phyloP scores from a whole-genome alignment of 2,113 vertebrate species.

The Athene noctua region DNA sequence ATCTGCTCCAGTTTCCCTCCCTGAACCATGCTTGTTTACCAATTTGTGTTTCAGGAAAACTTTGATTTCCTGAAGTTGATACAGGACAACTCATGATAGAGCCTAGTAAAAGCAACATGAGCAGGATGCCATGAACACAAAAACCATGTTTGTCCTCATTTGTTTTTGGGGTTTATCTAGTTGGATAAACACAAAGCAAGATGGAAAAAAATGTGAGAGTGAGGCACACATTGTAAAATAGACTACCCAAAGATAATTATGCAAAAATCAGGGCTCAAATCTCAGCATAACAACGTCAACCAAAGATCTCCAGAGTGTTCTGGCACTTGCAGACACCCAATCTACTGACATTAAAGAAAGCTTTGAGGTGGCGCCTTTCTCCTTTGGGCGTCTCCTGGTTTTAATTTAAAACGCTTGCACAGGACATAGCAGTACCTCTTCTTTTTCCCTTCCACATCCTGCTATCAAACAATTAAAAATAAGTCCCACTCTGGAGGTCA shows the following conservation, averaged over 20 bases:
- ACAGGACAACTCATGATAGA: not conserved
- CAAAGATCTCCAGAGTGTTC: not conserved
- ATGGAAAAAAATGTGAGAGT: not conserved
- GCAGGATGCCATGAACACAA: not conserved
- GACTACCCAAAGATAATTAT: not conserved
- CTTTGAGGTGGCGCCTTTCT: not conserved
- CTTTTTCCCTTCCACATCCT: not conserved
- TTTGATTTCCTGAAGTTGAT: not conserved
- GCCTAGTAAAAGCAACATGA: accelerated
- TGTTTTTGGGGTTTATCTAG: not conserved
- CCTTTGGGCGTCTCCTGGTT: not conserved
- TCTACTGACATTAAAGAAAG: not conserved
- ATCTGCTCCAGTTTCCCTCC: not conserved
- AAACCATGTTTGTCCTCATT: accelerated
- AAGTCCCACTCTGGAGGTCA: not conserved
- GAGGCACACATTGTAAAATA: not conserved
- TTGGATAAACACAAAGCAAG: not conserved
- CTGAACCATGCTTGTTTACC: not conserved
- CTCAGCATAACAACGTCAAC: not conserved
- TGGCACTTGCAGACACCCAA: not conserved
- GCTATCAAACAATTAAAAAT: not conserved
- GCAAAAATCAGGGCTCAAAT: not conserved
- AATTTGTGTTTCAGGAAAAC: not conserved
- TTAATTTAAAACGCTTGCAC: not conserved
- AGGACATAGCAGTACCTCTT: not conserved